Percentiles rank a stretch among this genome's conserved stretches.
These are phyloP conservation scores for Temnothorax unifasciatus DNA, from an alignment of 2,888 invertebrate genomes.

Conservation along the genomic window DNA sequence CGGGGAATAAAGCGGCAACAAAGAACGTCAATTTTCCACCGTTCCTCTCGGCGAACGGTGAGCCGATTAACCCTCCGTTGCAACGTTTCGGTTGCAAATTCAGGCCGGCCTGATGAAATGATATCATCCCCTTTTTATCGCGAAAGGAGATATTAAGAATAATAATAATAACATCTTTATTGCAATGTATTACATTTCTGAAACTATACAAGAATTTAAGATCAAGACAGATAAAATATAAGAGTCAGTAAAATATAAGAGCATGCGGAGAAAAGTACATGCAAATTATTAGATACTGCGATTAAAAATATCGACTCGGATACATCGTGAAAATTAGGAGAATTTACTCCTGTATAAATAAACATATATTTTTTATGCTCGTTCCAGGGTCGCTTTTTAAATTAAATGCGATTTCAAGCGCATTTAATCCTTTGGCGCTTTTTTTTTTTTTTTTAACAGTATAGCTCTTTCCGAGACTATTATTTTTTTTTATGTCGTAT, in stretches of 20 bases:
- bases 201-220: no score
- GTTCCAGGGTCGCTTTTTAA: no score
- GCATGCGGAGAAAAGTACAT: no score
- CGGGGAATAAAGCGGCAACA: slow-evolving; percentile 38
- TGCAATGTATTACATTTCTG: no score
- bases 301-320: no score
- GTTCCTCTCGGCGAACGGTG: slow-evolving; percentile 21
- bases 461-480: not conserved
- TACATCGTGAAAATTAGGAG: not conserved
- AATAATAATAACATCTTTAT: no score
- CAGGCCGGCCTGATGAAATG: not conserved
- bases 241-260: no score
- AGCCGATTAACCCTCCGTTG: slow-evolving; percentile 38
- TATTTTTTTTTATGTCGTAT: not conserved
- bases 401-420: not conserved
- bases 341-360: not conserved
- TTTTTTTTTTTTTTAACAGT: no score
- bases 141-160: not conserved
- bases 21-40: slow-evolving; percentile 47
- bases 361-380: not conserved
- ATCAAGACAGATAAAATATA: no score
- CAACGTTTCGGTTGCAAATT: slow-evolving; percentile 1
- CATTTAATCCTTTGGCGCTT: not conserved
- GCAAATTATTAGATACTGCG: no score
- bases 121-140: not conserved